Evolutionary conservation across 1,140 invertebrate genomes (phyloP), one percentile per base, ranked within the genome.

Genomic region (Drosophila willistoni): DNA sequence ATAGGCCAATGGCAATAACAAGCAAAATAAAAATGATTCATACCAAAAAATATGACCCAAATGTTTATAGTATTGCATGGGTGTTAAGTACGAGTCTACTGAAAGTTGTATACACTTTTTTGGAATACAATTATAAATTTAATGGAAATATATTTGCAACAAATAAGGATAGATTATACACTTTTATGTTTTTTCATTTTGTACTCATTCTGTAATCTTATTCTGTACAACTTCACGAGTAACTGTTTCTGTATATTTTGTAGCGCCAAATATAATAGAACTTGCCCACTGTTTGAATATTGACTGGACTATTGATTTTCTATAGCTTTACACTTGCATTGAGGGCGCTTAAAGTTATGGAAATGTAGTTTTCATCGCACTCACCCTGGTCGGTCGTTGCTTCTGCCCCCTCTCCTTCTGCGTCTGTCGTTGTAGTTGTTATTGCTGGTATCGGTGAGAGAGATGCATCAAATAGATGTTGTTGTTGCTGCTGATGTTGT

Each of bases 401-500:
- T 1, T 6, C 5, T 56, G n/a, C 29, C 12, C 47, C 36, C 41
- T 67, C 64, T 47, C 56, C 12, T 22, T 59, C 54, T 17, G 68
- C 7, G 13, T 59, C 63, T 17, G 41, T 42, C 68, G 64, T 36
- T 51, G 25, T 19, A 3, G 19, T 9, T 55, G 25, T 33, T 19
- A 47, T 19, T 56, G 66, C 66, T 63, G 87, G 77, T 69, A 91
- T 91, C 7, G 90, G 90, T 59, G 90, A 91, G 22, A 91, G 77
- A 3, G 90, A 83, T 47, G 81, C 63, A 44, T 89, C 79, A 13
- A 91, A 91, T 0, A 81, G 86, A 64, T 72, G 82, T 33, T 78
- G 59, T 39, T 71, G 70, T 19, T 72, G 65, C 42, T 83, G 44
- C 10, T 36, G 54, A 34, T 85, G 68, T 44, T 71, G 64, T 3